Evolutionary conservation across 2,113 vertebrate genomes (phyloP), one percentile per base, ranked within the genome.

Genomic region (Chaetodon auriga): DNA sequence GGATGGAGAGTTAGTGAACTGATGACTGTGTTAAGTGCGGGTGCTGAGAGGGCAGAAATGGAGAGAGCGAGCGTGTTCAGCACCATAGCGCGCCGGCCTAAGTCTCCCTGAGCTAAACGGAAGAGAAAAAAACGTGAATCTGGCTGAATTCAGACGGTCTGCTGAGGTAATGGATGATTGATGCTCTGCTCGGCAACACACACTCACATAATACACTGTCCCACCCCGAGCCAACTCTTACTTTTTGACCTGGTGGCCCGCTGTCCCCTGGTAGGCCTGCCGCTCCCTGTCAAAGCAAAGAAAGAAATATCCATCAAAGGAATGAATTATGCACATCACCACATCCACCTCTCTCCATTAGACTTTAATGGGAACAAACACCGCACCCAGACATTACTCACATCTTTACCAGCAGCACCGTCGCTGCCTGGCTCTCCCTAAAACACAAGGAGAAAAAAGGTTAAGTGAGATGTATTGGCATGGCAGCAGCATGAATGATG

Each of bases 341-440:
- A 49, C 57, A 86, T 86, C 51, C 13, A 68, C 78, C 73, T 80
- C 51, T 54, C 36, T 62, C 23, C 38, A 82, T 77, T 71, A 62
- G 14, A 51, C 61, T 65, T 62, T 66, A 78, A 82, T 81, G 63
- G 58, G 4, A 51, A 53, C 51, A 77, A 79, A 89, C 60, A 45
- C 12, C 49, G 78, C 19, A 48, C 25, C 23, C 45, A 75, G 69
- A 74, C 64, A 79, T 63, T 80, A 94, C 95, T 91, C 87, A 98
- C 97, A 93, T 98, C 97, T 96, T 98, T 98, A 68, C 97, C 97
- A 4, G 89, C 30, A 3, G 88, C 41, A 30, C 97, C 97, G 14
- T 98, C 97, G 0, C n/a, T 78, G 19, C 97, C 97, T 21, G 95
- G 96, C 81, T 99, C 97, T 3, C 98, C 98, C 98, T 99, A 66